Evolutionary conservation across 1,140 invertebrate genomes (phyloP).

Genomic region (Liolophura sinensis): DNA sequence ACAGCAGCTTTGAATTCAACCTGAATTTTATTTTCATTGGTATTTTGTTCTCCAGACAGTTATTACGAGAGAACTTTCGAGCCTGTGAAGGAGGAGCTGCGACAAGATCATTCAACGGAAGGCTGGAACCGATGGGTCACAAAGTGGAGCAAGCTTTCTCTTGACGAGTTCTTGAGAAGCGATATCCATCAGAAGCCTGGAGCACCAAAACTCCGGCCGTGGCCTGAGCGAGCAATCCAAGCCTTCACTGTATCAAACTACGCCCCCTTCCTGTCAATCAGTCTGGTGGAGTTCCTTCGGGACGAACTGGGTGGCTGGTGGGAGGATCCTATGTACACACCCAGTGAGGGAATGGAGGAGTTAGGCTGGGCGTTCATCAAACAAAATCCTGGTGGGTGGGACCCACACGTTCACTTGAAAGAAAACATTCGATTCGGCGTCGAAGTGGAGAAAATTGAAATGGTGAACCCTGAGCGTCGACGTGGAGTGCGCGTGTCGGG

Average conservation of each 20-base stretch:
- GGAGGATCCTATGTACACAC: constrained; percentile 17
- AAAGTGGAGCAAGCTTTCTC: constrained; percentile 24
- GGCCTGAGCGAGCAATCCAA: constrained; percentile 22
- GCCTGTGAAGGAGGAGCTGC: constrained; percentile 15
- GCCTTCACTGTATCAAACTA: constrained; percentile 24
- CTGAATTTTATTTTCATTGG: too few relatives aligned
- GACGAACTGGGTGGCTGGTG: constrained; percentile 22
- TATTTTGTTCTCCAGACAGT: constrained; percentile 13
- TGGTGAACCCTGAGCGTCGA: background rate
- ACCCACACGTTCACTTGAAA: constrained; percentile 16
- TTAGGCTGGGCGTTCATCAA: constrained; percentile 18
- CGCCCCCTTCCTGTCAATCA: background rate
- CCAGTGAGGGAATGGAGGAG: constrained; percentile 19
- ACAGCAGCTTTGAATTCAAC: too few relatives aligned
- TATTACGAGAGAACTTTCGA: constrained; percentile 11
- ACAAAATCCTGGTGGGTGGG: constrained; percentile 10
- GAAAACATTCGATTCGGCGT: constrained; percentile 12
- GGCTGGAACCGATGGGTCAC: constrained; percentile 21
- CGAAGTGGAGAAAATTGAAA: constrained; percentile 13
- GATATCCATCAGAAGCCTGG: constrained; percentile 1
- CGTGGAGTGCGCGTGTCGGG: constrained; percentile 2
- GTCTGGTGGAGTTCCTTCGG: constrained; percentile 15
- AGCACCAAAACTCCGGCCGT: constrained; percentile 9
- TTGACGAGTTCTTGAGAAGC: constrained; percentile 16
- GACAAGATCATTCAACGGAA: constrained; percentile 3